Evolutionary conservation across 2,797 vertebrate species (phyloP), one percentile per base, ranked within the genome.

Genomic region (Lepus oiostolus): DNA sequence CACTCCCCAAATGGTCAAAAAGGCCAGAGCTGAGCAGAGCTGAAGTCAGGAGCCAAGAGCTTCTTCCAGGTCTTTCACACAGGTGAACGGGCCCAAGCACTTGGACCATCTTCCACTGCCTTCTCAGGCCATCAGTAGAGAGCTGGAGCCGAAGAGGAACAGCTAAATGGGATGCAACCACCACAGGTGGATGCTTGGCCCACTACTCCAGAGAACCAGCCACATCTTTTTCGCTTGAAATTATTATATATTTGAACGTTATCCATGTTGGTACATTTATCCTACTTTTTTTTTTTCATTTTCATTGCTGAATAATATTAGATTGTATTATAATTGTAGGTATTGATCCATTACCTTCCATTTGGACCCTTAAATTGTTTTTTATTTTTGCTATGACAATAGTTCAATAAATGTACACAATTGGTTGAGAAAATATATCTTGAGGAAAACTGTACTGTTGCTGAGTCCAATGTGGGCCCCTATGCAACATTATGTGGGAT

Each of bases 221-320:
- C 42, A 47, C 42, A 47, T 47, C 42, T 71, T 86, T 74, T 54
- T 35, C 10, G 54, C 26, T 85, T 1, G 16, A 81, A 74, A 30
- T 32, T 60, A 47, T 71, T 71, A 85, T 35, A 42, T 77, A 72
- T 93, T 35, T 72, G n/a, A 83, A 60, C 62, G 83, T 90, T 95
- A 82, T 62, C 32, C 47, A 60, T 42, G 16, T 71, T 30, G 10
- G 13, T 21, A 42, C 4, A 63, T 22, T 38, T 7, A 9, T 24
- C 60, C n/a, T 76, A 24, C 5, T 9, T 47, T 47, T 50, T 42
- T 50, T 16, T 86, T 74, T 70, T 75, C 7, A 16, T 89, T 71
- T 90, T 90, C 58, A 80, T 35, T 95, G 32, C 24, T 93, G 35
- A 86, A 35, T 38, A 85, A 85, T 62, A 22, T 30, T 75, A 32